A percentile compares a stretch with the other conserved stretches of the same genome.
Conservation (phyloP, 53 echinoderm and acorn worm species). For the Zoroaster sp. region DNA sequence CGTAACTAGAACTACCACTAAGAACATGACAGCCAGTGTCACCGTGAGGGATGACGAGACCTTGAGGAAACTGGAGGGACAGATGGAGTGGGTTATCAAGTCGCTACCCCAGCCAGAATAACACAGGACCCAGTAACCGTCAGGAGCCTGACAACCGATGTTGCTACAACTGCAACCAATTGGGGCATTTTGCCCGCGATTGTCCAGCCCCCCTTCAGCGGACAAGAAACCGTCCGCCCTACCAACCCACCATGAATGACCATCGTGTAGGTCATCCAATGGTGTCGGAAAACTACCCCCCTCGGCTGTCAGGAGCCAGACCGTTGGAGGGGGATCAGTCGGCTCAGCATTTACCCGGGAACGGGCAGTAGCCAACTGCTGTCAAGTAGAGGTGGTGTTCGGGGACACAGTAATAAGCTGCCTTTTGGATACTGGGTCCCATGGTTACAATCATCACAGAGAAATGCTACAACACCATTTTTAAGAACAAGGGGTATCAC, state of each 20-base stretch:
- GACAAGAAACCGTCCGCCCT: neutral
- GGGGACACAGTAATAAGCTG: neutral
- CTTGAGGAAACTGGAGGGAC: no score
- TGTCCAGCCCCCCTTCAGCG: neutral
- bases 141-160: no score
- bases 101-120: no score
- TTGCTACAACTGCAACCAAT: neutral
- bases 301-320: neutral
- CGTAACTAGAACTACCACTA: no score
- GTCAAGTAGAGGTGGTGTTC: neutral
- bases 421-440: neutral
- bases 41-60: no score
- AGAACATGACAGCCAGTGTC: no score
- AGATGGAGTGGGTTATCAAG: no score
- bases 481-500: neutral
- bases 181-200: neutral
- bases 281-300: neutral
- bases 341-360: neutral
- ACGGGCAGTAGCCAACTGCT: neutral
- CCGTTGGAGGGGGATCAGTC: neutral
- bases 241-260: neutral
- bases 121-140: no score
- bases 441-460: conserved; percentile 1
- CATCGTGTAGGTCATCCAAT: neutral
- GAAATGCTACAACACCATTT: neutral